These are phyloP conservation scores for Stenichneumon culpator DNA, from an alignment of 2,888 invertebrate species.

Conservation along the genomic window DNA sequence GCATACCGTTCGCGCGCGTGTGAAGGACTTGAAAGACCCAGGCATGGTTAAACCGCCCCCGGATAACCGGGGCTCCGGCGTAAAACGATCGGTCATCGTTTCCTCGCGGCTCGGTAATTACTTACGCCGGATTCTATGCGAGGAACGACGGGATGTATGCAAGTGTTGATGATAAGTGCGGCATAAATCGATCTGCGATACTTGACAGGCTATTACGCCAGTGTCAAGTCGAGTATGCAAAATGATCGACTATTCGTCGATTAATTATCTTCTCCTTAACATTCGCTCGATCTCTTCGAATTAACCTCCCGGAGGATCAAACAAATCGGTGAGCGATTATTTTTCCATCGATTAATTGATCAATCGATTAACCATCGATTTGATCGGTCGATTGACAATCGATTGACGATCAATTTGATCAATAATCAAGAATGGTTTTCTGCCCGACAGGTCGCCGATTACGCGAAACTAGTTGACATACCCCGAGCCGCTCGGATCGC, in stretches of 20 bases:
- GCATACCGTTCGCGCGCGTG: background rate
- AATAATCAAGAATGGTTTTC: background rate
- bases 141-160: conserved; percentile 3
- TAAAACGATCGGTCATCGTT: conserved; percentile 50
- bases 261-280: background rate
- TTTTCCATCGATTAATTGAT: background rate
- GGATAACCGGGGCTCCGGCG: background rate
- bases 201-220: conserved; percentile 27
- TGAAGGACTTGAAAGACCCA: background rate
- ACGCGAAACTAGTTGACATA: background rate
- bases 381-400: background rate
- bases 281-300: background rate
- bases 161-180: conserved; percentile 42
- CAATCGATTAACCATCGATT: too few relatives aligned
- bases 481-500: background rate
- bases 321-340: background rate
- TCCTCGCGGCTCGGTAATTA: conserved; percentile 42
- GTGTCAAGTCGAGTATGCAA: conserved; percentile 3
- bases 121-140: conserved; percentile 28
- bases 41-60: background rate
- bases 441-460: background rate
- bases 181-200: conserved; percentile 18
- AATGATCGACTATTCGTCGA: conserved; percentile 17
- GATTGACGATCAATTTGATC: background rate
- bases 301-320: background rate